A percentile compares a stretch with the other conserved stretches of the same genome.
Conservation (phyloP, 2,888 invertebrate genomes). For the Malthinus seriepunctatus region DNA sequence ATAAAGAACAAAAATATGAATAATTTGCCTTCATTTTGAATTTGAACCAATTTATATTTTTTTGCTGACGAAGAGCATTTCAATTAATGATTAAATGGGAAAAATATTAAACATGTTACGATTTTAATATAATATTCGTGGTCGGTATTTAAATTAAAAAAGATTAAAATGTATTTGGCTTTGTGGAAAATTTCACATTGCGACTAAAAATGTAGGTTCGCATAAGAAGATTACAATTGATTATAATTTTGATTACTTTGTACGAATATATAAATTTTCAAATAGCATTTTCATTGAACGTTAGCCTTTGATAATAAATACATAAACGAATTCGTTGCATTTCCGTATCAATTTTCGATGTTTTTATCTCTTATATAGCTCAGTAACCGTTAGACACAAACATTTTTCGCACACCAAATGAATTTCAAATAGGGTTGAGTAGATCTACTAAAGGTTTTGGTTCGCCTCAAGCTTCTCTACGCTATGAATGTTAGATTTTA, state of each 20-base stretch:
- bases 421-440: slow-evolving; percentile 25
- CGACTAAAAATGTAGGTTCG: not conserved
- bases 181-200: too few relatives aligned
- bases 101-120: too few relatives aligned
- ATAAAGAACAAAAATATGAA: too few relatives aligned
- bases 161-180: too few relatives aligned
- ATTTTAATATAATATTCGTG: too few relatives aligned
- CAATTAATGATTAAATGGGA: too few relatives aligned
- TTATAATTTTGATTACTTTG: slow-evolving; percentile 1
- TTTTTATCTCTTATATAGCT: slow-evolving; percentile 16
- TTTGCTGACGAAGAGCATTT: too few relatives aligned
- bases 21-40: too few relatives aligned
- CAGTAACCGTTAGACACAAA: slow-evolving; percentile 22
- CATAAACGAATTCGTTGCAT: slow-evolving; percentile 6
- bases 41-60: too few relatives aligned
- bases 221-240: not conserved
- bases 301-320: too few relatives aligned
- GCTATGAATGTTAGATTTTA: slow-evolving; percentile 28
- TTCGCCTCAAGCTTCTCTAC: slow-evolving; percentile 16
- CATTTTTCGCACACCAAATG: slow-evolving; percentile 26
- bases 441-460: slow-evolving; percentile 20
- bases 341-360: slow-evolving; percentile 22
- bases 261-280: slow-evolving; percentile 5
- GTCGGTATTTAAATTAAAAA: too few relatives aligned
- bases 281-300: too few relatives aligned